Base-by-base conservation (phyloP, 2,888 invertebrate genomes). In the Cyrtodaria siliqua region DNA sequence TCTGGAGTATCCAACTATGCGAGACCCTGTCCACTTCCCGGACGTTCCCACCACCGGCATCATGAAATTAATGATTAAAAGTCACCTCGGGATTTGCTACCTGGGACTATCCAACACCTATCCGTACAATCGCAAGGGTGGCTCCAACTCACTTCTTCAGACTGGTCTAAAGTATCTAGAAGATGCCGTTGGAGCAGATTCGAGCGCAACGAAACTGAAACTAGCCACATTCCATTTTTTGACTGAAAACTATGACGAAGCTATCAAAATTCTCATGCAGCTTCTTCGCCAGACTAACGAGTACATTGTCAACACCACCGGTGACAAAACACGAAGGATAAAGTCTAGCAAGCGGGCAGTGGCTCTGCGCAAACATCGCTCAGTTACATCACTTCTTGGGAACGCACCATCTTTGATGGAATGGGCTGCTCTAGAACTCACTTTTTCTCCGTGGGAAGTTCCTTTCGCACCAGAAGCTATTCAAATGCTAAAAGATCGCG, bases 391-490 rank as follows among this genome's bases (percentile, higher is more conserved):
- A 44, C 47, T 80, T 8, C 29, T 80, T 26, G 76, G 80, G 2
- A 80, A 80, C 47, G 76, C 80, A 2, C 73, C 76, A 3, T 70
- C 80, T 20, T 24, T 80, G 50, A 61, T 73, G 60, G 76, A 80
- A 68, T 80, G 80, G 80, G 80, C 80, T 8, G 59, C 75, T 4
- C 44, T 80, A 3, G 80, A 80, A 33, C 40, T 80, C 1, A 27
- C 20, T 9, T 80, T 80, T 29, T 76, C 69, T 1, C 76, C 80
- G 18, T 80, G 80, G 80, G 80, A 80, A 26, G 66, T 80, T 16
- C 76, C 80, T 4, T 80, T 73, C 53, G 80, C 80, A 24, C 80
- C 80, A 2, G 80, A 80, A 66, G 80, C 80, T 12, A 76, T 80
- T 12, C 80, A 80, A 47, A 80, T 80, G 80, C 27, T 80, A 49